Evolutionary conservation across 2,113 vertebrate species (phyloP).

Genomic region (Lamprologus tigripictilis): DNA sequence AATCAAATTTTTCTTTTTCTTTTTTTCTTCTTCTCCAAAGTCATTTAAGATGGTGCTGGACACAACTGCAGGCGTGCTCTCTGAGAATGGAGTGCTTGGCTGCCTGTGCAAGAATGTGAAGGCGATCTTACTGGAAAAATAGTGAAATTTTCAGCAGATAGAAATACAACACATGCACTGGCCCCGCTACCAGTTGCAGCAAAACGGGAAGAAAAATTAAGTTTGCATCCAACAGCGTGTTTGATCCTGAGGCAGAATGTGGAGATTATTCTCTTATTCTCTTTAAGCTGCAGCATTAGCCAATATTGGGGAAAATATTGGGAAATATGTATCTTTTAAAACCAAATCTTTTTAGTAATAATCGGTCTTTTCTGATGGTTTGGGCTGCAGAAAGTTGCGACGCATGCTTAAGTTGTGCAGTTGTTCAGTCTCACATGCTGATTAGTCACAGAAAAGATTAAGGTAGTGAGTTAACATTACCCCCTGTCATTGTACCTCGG

Average conservation of each 20-base stretch:
- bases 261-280: neutral
- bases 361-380: neutral
- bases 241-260: neutral
- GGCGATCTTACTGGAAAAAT: neutral
- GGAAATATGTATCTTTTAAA: neutral
- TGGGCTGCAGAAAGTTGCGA: neutral
- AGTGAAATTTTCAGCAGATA: neutral
- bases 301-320: neutral
- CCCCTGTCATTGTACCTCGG: neutral
- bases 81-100: neutral
- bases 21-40: neutral
- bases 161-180: neutral
- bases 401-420: neutral
- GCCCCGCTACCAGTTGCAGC: neutral
- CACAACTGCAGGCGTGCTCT: neutral
- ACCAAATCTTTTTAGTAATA: neutral
- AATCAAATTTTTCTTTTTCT: slow-evolving; percentile 40
- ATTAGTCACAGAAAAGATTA: neutral
- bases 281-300: neutral
- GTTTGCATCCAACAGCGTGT: neutral
- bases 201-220: neutral
- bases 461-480: neutral
- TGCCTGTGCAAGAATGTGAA: neutral
- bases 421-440: neutral
- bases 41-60: neutral